Base-by-base conservation (phyloP, 2,888 invertebrate genomes). In the Parthenolecanium corni region DNA sequence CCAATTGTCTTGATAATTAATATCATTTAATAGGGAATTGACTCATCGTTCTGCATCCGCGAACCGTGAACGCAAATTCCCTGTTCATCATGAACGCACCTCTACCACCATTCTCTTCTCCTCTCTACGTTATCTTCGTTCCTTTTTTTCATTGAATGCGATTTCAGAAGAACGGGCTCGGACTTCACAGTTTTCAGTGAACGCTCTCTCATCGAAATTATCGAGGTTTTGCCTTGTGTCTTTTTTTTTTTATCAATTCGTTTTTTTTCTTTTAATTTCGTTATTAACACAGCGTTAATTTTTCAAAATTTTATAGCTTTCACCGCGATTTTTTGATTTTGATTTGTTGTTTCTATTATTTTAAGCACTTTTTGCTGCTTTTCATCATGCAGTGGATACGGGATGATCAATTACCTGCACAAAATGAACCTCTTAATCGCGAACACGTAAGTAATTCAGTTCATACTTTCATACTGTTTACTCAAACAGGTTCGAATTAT, bases 401-500 rank as follows among this genome's bases (percentile, higher is more conserved):
- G 12, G 58, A 58, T 58, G 58, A 58, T 9, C 47, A 25, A 40
- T 9, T 47, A 11, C 49, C 58, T 49, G 36, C 49, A 11, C 58
- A 58, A 51, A 58, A 58, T 58, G 51, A 49, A 49, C 58, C 58
- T 36, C 58, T 58, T 11, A 58, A 58, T 58, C 49, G 49, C 1
- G 58, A 58, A 58, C 58, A 58, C 58, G 58, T 58, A 58, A 58
- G 58, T 58, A 56, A 23, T 46, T 44, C 42, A n/a, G n/a, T 49
- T 58, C 58, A 21, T 58, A n/a, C 18, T 49, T 36, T 20, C 20
- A 38, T 21, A 23, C 58, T 3, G 38, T 21, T 49, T 58, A 49
- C 49, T 49, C 20, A 36, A 58, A 49, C 58, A 38, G 49, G 49
- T 58, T 58, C 38, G 21, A 23, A 3, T 3, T 21, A 31, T 31